These are phyloP conservation scores for Zosterops borbonicus DNA, from an alignment of 2,113 vertebrate genomes.

Conservation along the genomic window DNA sequence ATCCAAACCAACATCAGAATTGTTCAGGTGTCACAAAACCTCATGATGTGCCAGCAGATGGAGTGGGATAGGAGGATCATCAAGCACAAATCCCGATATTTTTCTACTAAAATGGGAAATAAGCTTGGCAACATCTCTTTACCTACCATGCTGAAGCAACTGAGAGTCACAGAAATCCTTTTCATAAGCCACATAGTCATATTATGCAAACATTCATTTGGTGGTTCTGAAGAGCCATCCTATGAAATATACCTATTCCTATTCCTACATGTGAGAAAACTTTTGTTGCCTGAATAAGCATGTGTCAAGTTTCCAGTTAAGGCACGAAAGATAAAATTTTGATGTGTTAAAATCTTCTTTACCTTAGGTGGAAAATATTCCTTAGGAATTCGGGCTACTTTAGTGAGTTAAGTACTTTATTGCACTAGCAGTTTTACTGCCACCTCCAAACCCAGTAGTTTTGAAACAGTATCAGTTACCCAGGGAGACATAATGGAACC, in stretches of 20 bases:
- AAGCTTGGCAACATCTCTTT: fast-evolving
- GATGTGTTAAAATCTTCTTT: background rate
- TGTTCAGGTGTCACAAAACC: background rate
- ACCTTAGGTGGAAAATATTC: background rate
- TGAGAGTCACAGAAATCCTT: background rate
- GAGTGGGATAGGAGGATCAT: background rate
- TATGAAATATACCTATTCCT: background rate
- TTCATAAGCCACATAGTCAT: background rate
- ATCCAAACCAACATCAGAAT: background rate
- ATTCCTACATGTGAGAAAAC: background rate
- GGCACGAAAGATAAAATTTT: background rate
- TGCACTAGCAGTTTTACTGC: background rate
- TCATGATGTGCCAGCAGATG: fast-evolving
- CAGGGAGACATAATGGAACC: background rate
- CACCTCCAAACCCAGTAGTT: background rate
- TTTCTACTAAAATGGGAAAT: background rate
- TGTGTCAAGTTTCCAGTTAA: background rate
- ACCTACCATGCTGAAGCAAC: background rate
- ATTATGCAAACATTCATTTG: background rate
- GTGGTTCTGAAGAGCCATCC: background rate
- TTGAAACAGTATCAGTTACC: background rate
- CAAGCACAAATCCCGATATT: background rate
- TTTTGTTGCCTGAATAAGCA: fast-evolving
- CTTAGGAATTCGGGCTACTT: background rate
- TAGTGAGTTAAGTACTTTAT: background rate